Percentiles rank a stretch among this genome's conserved stretches.
phyloP scores from a whole-genome alignment of 2,888 invertebrate species.

The Cinara cedri region DNA sequence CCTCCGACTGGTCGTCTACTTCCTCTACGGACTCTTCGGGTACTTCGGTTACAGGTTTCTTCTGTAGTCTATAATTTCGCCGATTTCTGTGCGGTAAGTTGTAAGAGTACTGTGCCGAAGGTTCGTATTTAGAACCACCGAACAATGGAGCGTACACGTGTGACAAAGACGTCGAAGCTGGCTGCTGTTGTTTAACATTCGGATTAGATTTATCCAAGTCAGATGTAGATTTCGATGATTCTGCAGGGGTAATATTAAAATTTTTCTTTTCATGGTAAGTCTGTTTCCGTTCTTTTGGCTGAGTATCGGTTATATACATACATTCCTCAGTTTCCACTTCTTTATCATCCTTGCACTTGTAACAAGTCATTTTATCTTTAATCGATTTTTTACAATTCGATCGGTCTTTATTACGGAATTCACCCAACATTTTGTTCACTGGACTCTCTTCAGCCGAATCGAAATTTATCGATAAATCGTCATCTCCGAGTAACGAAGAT shows the following conservation, averaged over 20 bases:
- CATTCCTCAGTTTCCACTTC: conserved; percentile 79
- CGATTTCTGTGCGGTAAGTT: not conserved
- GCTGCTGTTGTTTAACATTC: conserved; percentile 60
- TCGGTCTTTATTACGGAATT: conserved; percentile 75
- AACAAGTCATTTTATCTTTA: conserved; percentile 79
- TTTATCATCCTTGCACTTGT: conserved; percentile 72
- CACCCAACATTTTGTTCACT: conserved; percentile 74
- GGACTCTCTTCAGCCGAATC: conserved; percentile 69
- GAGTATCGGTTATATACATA: conserved; percentile 75
- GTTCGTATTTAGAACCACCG: conserved; percentile 12
- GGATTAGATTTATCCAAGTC: not conserved
- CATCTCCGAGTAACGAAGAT: conserved; percentile 59
- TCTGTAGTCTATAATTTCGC: conserved; percentile 63
- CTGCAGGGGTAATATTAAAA: conserved; percentile 63
- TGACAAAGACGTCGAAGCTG: conserved; percentile 14
- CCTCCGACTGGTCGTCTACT: conserved; percentile 54
- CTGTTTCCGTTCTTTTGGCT: conserved; percentile 70
- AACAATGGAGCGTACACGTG: conserved; percentile 51
- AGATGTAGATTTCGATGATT: not conserved
- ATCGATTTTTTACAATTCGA: conserved; percentile 73
- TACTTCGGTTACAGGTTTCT: conserved; percentile 60
- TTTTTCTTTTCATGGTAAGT: conserved; percentile 74
- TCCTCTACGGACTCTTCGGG: conserved; percentile 58
- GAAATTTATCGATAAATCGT: conserved; percentile 62
- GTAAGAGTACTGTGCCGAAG: not conserved